A percentile compares a stretch with the other conserved stretches of the same genome.
Evolutionary conservation across 2,113 vertebrate genomes (phyloP).

Genomic region (Brachirus orientalis): DNA sequence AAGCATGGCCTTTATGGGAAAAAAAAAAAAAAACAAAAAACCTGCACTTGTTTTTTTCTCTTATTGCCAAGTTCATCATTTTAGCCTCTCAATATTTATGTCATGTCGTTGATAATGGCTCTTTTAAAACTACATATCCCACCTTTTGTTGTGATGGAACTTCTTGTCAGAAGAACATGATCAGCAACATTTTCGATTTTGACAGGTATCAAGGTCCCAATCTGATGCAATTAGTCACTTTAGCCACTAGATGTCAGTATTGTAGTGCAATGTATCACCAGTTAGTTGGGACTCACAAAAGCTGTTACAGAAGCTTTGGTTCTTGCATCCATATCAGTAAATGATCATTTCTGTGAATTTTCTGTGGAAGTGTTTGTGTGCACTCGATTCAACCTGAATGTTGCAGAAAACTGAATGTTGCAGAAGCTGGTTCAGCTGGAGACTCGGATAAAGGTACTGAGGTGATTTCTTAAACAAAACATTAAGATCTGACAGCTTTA

Average conservation of each 20-base stretch:
- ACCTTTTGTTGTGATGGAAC: no score
- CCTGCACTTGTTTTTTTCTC: no score
- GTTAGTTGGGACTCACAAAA: neutral
- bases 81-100: no score
- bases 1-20: slow-evolving; percentile 29
- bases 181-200: no score
- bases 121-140: neutral
- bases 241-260: slow-evolving; percentile 55
- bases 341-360: neutral
- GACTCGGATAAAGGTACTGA: neutral
- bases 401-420: neutral
- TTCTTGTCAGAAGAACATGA: no score
- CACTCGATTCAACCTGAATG: neutral
- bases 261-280: neutral
- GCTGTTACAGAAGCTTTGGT: no score
- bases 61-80: no score
- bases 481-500: neutral
- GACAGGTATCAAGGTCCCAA: no score
- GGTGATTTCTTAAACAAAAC: neutral
- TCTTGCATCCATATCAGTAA: no score
- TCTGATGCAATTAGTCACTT: neutral
- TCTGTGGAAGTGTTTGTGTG: no score
- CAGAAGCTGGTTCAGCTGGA: neutral
- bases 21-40: no score
- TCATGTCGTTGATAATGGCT: no score